Evolutionary conservation across 2,797 vertebrate genomes (phyloP).

Genomic region (Characodon lateralis): DNA sequence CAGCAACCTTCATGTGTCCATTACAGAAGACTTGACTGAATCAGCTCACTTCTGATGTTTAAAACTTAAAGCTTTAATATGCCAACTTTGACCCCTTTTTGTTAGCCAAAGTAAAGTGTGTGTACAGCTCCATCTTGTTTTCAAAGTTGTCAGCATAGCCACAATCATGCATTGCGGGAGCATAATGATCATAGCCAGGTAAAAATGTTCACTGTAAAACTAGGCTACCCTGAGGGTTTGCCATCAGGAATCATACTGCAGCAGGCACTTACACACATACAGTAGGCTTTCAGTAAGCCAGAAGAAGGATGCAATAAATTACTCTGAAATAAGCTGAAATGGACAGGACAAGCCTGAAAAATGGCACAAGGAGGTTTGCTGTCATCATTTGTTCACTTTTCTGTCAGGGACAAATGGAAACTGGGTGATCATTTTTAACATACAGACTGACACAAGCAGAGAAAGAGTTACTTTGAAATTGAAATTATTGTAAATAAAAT

Average conservation of each 20-base stretch:
- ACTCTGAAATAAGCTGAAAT: background rate
- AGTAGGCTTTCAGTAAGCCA: background rate
- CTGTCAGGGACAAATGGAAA: background rate
- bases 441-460: background rate
- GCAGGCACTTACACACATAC: slow-evolving; percentile 22
- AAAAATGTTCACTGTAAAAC: slow-evolving; percentile 26
- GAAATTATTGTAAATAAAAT: background rate
- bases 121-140: background rate
- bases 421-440: background rate
- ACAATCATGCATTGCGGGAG: slow-evolving; percentile 20
- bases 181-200: slow-evolving; percentile 23
- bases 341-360: background rate
- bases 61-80: background rate
- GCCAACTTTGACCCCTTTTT: background rate
- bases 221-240: slow-evolving; percentile 18
- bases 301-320: background rate
- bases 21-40: background rate
- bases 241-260: slow-evolving; percentile 27
- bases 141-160: slow-evolving; percentile 13
- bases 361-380: background rate
- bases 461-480: background rate
- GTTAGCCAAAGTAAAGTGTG: background rate
- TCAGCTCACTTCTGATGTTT: background rate
- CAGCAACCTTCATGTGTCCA: background rate
- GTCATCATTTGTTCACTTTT: background rate